Base-by-base conservation (phyloP, 2,797 vertebrate species). In the Siniperca scherzeri region DNA sequence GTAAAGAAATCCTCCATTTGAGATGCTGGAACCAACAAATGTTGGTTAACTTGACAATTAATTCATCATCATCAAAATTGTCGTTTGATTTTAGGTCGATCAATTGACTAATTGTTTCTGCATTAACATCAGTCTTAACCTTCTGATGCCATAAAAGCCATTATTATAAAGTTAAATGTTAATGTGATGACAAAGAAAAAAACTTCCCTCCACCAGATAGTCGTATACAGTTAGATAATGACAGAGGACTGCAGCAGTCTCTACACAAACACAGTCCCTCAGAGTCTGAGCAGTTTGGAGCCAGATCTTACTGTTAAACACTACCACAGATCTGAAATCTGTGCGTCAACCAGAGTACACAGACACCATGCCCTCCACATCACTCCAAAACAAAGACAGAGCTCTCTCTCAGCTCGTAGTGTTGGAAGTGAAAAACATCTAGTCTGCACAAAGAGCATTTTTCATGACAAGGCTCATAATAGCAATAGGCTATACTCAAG, bases 331-430 rank as follows among this genome's bases (percentile, higher is more conserved):
- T 84, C 79, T 86, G 60, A 89, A 80, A 76, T 50, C 57, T 55
- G 64, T 3, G 5, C 88, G 88, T 92, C 90, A 88, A 73, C 74
- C 78, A 78, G 80, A 91, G 89, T 91, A 77, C 87, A 84, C 70
- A 87, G 77, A 87, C 87, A 67, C 5, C 30, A 14, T 80, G 87
- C 36, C 77, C 82, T 84, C 82, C 48, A 52, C 77, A 77, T 81
- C 75, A 79, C 88, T 84, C 78, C 57, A 78, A 69, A 81, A 87
- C 83, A 88, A 83, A 89, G 77, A 69, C 81, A 38, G 60, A 72
- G 72, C 56, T 71, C 66, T 14, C 64, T 80, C 65, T 86, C 82
- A 56, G 84, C 82, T 81, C 16, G 17, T 64, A 40, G 25, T 1
- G 70, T 21, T 30, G 59, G 19, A 74, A 48, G 55, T 55, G 52